Evolutionary conservation across 2,888 invertebrate species (phyloP).

Genomic region (Amphimallon solstitiale): DNA sequence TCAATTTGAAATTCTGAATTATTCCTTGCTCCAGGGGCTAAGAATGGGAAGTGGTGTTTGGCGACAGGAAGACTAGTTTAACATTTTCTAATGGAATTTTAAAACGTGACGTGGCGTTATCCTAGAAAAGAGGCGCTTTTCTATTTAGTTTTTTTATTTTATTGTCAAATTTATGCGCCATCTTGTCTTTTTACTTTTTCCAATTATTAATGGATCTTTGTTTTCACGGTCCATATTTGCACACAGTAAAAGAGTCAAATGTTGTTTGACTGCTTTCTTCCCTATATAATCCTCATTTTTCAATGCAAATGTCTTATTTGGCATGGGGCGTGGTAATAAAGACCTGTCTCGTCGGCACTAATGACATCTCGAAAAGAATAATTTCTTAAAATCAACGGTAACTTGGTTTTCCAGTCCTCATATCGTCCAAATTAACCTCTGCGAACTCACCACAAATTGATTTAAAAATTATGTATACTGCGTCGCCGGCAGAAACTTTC

Average conservation of each 20-base stretch:
- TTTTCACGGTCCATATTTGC: slow-evolving; percentile 40
- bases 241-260: slow-evolving; percentile 40
- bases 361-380: too few species aligned
- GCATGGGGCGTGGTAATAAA: slow-evolving; percentile 25
- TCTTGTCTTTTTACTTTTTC: slow-evolving; percentile 34
- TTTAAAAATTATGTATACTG: too few species aligned
- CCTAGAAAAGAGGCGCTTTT: not conserved
- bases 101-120: slow-evolving; percentile 15
- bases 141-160: slow-evolving; percentile 31
- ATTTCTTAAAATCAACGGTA: too few species aligned
- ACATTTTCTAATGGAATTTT: too few species aligned
- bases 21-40: too few species aligned
- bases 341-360: slow-evolving; percentile 36
- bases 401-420: too few species aligned
- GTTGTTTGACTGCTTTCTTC: slow-evolving; percentile 31
- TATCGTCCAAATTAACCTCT: too few species aligned
- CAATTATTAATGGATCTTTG: slow-evolving; percentile 32
- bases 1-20: too few species aligned
- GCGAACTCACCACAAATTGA: too few species aligned
- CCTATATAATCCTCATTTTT: slow-evolving; percentile 20
- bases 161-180: slow-evolving; percentile 24
- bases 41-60: slow-evolving; percentile 35
- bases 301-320: slow-evolving; percentile 30
- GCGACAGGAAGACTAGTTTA: slow-evolving; percentile 31
- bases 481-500: too few species aligned